Percentiles rank a stretch among this genome's conserved stretches.
Conservation (phyloP, 2,113 vertebrate genomes). For the Acanthisitta chloris region DNA sequence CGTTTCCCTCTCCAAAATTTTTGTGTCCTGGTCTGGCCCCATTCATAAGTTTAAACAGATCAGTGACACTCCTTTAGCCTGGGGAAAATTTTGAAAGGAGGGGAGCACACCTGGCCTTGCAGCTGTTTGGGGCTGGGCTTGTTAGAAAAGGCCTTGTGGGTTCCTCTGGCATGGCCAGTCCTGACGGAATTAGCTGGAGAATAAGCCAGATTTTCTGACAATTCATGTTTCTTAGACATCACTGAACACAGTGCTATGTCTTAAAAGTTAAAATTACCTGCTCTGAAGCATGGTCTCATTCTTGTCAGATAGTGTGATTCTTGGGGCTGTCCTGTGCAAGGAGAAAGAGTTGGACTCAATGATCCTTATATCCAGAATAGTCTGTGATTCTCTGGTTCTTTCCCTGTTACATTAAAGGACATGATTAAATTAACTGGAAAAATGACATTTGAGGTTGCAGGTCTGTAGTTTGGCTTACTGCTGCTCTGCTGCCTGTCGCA, state of each 20-base stretch:
- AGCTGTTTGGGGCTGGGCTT: not conserved
- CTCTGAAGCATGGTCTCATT: not conserved
- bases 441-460: not conserved
- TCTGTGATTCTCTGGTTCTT: too few relatives aligned
- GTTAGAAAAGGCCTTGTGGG: not conserved
- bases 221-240: not conserved
- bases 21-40: not conserved
- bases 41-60: not conserved
- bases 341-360: too few relatives aligned
- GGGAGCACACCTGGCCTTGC: not conserved
- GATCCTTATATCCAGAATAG: too few relatives aligned
- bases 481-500: not conserved
- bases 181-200: not conserved
- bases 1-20: not conserved
- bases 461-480: not conserved
- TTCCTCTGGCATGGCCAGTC: not conserved
- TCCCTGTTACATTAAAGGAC: not conserved
- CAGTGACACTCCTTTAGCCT: not conserved
- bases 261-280: not conserved
- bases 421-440: not conserved
- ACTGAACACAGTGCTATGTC: not conserved
- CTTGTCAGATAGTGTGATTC: too few relatives aligned
- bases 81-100: not conserved
- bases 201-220: not conserved
- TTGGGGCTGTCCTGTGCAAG: too few relatives aligned